Base-by-base conservation (phyloP, 2,797 vertebrate genomes). In the Rhodeus uyekii region DNA sequence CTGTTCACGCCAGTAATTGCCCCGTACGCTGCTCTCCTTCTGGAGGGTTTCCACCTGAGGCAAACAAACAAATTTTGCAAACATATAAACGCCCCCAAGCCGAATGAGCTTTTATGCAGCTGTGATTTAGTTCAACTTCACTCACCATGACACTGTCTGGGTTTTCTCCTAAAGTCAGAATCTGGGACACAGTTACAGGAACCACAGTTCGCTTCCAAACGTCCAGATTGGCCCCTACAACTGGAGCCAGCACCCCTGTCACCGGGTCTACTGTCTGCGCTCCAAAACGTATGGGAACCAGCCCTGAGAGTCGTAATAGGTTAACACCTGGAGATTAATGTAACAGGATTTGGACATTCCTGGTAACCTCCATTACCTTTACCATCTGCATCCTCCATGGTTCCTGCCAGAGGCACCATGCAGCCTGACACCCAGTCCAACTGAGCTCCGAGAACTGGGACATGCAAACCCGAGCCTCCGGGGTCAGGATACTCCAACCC, bases 401-500 rank as follows among this genome's bases (percentile, higher is more conserved):
- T 97, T 76, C 96, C 97, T 32, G 96, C 95, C 4, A 98, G 86
- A 0, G 94, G 93, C 5, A 88, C 90, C 48, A 88, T 86, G 39
- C 87, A 89, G 2, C 94, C 92, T 24, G 92, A 94, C 18, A 90
- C 72, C 44, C 89, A 89, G 78, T 96, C 93, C 27, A 83, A 86
- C 69, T 96, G 92, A 87, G 93, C 90, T n/a, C 97, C 97, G 53
- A 98, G 92, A 80, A 97, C 83, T 5, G 96, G 96, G 8, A 98
- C 95, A 89, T 89, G 92, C 29, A 97, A 85, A 22, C 93, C 90
- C 7, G 96, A 98, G 64, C 96, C 96, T 85, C 92, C 87, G 0
- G 97, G 96, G 86, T 98, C 96, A 58, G 95, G 96, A 85, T 98
- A 97, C 68, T 97, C 94, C 94, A 97, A 90, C 22, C 96, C 96